Evolutionary conservation across 2,113 vertebrate genomes (phyloP), one percentile per base, ranked within the genome.

Genomic region (Macrotus californicus): DNA sequence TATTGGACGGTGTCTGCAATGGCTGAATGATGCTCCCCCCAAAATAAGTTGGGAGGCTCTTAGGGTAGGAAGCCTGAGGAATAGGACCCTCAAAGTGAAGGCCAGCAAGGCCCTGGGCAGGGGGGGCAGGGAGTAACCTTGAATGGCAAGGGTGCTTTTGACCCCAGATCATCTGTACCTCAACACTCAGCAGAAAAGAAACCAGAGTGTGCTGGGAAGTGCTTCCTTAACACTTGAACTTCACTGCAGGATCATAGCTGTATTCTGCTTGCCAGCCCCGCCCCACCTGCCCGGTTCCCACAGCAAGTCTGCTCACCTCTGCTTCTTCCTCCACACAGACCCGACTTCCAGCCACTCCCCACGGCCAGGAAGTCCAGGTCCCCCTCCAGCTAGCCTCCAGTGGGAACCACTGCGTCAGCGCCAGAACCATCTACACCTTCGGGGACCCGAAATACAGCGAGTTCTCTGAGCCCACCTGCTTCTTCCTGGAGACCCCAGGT

Each of bases 381-480:
- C 81, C 90, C 15, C 94, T 97, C 15, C 95, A 77, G 18, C 77
- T 31, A 7, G 41, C 12, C 3, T 5, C 90, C 70, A 19, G 3
- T 0, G 87, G 96, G 16, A 15, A 5, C 36, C 59, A 96, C 82
- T 97, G 97, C 82, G n/a, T 97, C 76, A 93, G 95, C 0, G 97
- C 96, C 92, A 96, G 96, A 46, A 97, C 97, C 24, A 6, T 95
- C 92, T 96, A 97, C 21, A 75, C 82, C 61, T 18, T 79, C 1
- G 69, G 4, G 11, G 11, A 1, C 43, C 10, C n/a, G n/a, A 97
- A 92, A 54, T 96, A 95, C 91, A 97, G 97, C 85, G 2, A 41
- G 61, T 96, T 96, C 93, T 97, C 97, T 1, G 21, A 77, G 50
- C 94, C 97, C 31, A 61, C 5, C 46, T 97, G 97, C 92, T 72